phyloP scores from a whole-genome alignment of 2,797 vertebrate species.

The Hydrocynus forskahlii region DNA sequence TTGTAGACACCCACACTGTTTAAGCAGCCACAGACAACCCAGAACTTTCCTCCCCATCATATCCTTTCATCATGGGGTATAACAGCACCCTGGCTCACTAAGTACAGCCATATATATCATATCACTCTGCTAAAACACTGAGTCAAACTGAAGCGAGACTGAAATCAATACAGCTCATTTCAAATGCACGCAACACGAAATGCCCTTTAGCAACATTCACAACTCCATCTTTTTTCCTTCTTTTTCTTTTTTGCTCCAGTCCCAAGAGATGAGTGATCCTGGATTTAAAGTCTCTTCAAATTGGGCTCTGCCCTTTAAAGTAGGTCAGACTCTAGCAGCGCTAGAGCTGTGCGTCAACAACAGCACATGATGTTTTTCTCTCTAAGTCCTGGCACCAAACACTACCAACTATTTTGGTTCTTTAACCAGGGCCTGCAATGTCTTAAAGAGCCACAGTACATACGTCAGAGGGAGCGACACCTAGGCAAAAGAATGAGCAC shows the following conservation, averaged over 20 bases:
- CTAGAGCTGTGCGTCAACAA: conserved; percentile 62
- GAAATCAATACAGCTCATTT: conserved; percentile 50
- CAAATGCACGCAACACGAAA: conserved; percentile 40
- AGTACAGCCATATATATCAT: conserved; percentile 45
- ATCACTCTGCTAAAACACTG: conserved; percentile 38
- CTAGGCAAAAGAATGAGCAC: conserved; percentile 32
- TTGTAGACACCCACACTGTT: conserved; percentile 34
- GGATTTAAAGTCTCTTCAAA: conserved; percentile 55
- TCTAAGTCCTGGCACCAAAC: conserved; percentile 58
- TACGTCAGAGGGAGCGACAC: conserved; percentile 40
- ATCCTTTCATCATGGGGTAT: conserved; percentile 37
- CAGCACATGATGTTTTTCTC: conserved; percentile 64
- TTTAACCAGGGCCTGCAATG: conserved; percentile 44
- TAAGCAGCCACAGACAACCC: conserved; percentile 3
- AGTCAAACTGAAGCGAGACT: conserved; percentile 33
- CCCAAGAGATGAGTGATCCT: conserved; percentile 52
- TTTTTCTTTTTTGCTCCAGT: conserved; percentile 26
- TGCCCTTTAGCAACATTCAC: conserved; percentile 45
- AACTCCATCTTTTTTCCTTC: conserved; percentile 32
- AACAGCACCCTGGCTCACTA: conserved; percentile 34
- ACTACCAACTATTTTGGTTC: conserved; percentile 49
- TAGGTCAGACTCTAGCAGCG: conserved; percentile 67
- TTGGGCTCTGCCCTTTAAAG: conserved; percentile 64
- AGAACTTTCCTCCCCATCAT: conserved; percentile 40
- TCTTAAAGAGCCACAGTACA: conserved; percentile 38